Evolutionary conservation across 1,140 invertebrate genomes (phyloP).

Genomic region (Drosophila kikkawai): DNA sequence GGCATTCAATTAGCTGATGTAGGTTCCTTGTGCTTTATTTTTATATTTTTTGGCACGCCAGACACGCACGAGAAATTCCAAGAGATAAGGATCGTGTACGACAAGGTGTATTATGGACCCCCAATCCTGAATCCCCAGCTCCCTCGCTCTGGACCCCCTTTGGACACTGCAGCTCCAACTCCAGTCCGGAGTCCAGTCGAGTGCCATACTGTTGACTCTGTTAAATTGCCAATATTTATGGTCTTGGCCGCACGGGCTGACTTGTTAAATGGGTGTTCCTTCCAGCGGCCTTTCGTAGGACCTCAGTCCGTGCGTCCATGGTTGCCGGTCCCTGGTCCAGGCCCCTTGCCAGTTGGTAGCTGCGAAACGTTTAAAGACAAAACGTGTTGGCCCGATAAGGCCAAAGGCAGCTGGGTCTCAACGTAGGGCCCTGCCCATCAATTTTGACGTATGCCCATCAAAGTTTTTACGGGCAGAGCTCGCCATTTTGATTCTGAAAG

Average conservation of each 20-base stretch:
- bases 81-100: slow-evolving; percentile 84
- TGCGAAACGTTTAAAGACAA: slow-evolving; percentile 80
- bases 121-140: slow-evolving; percentile 31
- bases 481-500: slow-evolving; percentile 75
- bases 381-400: slow-evolving; percentile 65
- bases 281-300: slow-evolving; percentile 44
- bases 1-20: background rate
- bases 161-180: slow-evolving; percentile 8
- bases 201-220: slow-evolving; percentile 84
- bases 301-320: slow-evolving; percentile 9
- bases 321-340: slow-evolving; percentile 1
- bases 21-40: slow-evolving; percentile 53
- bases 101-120: slow-evolving; percentile 84
- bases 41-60: slow-evolving; percentile 75
- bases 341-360: slow-evolving; percentile 62
- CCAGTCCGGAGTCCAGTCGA: slow-evolving; percentile 47
- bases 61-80: slow-evolving; percentile 81
- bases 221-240: slow-evolving; percentile 84
- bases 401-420: slow-evolving; percentile 31
- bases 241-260: slow-evolving; percentile 70
- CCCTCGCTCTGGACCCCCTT: slow-evolving; percentile 18
- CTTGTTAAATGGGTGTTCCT: slow-evolving; percentile 84
- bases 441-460: slow-evolving; percentile 71
- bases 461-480: slow-evolving; percentile 19
- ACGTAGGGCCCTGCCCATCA: slow-evolving; percentile 47